Percentiles rank a stretch among this genome's conserved stretches.
phyloP scores from a whole-genome alignment of 1,140 invertebrate species.

The Meteorus sp. region DNA sequence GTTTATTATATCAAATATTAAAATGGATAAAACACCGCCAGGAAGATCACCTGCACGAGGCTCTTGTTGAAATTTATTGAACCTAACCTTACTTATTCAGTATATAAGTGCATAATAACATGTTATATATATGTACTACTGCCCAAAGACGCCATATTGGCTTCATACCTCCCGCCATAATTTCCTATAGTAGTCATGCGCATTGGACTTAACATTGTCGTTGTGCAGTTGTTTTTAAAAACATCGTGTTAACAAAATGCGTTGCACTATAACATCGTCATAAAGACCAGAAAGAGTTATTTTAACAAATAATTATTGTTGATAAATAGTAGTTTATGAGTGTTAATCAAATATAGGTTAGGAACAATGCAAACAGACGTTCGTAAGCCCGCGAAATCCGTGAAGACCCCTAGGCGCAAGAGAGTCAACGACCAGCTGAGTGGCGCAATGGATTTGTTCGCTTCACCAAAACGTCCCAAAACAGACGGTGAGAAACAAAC shows the following conservation, averaged over 20 bases:
- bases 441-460: constrained; percentile 54
- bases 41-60: no score
- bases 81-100: no score
- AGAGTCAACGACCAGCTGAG: constrained; percentile 39
- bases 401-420: constrained; percentile 43
- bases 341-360: background rate
- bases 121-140: no score
- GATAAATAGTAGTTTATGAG: background rate
- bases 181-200: no score
- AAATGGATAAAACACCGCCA: no score
- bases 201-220: no score
- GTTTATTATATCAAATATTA: no score
- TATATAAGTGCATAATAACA: no score
- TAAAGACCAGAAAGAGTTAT: background rate
- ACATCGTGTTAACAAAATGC: background rate
- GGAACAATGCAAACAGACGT: constrained; percentile 31
- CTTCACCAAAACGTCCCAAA: constrained; percentile 54
- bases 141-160: no score
- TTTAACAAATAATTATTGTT: background rate
- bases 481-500: constrained; percentile 50
- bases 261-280: background rate
- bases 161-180: no score
- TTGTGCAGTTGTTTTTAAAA: constrained; percentile 1
- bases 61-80: no score
- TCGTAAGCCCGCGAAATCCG: constrained; percentile 49